These are phyloP conservation scores for Limonius californicus DNA, from an alignment of 1,140 invertebrate genomes.

Conservation along the genomic window DNA sequence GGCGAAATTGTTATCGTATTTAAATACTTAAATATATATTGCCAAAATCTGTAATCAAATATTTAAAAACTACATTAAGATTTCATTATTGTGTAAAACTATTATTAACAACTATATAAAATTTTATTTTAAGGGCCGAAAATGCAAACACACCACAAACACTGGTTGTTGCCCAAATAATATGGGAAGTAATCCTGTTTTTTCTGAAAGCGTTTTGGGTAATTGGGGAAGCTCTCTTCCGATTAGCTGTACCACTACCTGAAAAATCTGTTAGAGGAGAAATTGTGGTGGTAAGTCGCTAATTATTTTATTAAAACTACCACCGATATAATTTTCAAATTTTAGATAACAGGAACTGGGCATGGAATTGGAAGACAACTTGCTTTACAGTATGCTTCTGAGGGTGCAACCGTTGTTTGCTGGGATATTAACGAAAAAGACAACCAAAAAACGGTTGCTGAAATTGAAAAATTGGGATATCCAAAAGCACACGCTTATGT, in stretches of 20 bases:
- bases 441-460: slow-evolving; percentile 63
- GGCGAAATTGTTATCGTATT: too few species aligned
- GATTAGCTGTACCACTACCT: slow-evolving; percentile 45
- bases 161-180: too few species aligned
- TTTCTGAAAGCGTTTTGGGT: too few species aligned
- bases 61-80: too few species aligned
- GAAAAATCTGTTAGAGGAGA: slow-evolving; percentile 55
- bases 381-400: slow-evolving; percentile 69
- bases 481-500: slow-evolving; percentile 52
- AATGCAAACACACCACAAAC: too few species aligned
- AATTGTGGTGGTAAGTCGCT: slow-evolving; percentile 52
- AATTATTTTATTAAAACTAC: slow-evolving; percentile 8
- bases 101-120: too few species aligned
- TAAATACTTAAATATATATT: too few species aligned
- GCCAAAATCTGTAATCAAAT: too few species aligned
- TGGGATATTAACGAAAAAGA: slow-evolving; percentile 82
- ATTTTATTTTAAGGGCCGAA: too few species aligned
- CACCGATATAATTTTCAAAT: too few species aligned
- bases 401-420: slow-evolving; percentile 79
- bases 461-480: slow-evolving; percentile 47
- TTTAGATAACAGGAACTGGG: slow-evolving; percentile 84
- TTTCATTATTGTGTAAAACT: too few species aligned
- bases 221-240: slow-evolving; percentile 44
- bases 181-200: too few species aligned
- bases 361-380: slow-evolving; percentile 89